Conservation (phyloP, 2,797 vertebrate genomes). For the Hozukius guyotensis region DNA sequence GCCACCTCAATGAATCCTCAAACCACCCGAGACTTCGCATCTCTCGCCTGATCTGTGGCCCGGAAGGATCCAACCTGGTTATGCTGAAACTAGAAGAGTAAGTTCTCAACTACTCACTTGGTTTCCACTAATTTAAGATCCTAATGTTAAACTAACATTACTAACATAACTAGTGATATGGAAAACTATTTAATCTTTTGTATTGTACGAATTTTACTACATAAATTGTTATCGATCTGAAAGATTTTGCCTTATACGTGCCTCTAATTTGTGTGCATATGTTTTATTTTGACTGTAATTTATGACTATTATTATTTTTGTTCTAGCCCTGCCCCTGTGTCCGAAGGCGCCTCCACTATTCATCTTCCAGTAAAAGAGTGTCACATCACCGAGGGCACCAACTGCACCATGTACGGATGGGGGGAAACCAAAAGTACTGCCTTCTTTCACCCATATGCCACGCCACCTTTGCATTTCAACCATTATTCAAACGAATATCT, state of each 20-base stretch:
- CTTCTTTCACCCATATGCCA: constrained; percentile 14
- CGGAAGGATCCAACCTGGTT: constrained; percentile 92
- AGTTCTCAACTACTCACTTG: constrained; percentile 38
- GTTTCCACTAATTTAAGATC: not conserved
- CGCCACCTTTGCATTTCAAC: not conserved
- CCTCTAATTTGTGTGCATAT: not conserved
- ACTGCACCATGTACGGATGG: constrained; percentile 97
- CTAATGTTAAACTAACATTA: not conserved
- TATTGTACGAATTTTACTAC: not conserved
- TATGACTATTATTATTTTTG: not conserved
- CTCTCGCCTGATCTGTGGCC: constrained; percentile 93
- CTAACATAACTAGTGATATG: not conserved
- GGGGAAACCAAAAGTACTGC: constrained; percentile 96
- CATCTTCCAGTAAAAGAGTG: constrained; percentile 93
- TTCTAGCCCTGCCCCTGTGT: constrained; percentile 81
- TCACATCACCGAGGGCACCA: constrained; percentile 90
- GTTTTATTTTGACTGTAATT: not conserved
- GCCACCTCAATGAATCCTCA: constrained; percentile 88
- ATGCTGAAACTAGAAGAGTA: constrained; percentile 92
- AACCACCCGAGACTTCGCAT: constrained; percentile 87
- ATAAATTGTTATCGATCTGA: not conserved
- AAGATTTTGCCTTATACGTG: rapidly evolving
- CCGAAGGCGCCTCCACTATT: constrained; percentile 89
- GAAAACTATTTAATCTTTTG: not conserved
- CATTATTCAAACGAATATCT: not conserved